A percentile compares a stretch with the other conserved stretches of the same genome.
Conservation (phyloP, 2,113 vertebrate species). For the Myxocyprinus asiaticus region DNA sequence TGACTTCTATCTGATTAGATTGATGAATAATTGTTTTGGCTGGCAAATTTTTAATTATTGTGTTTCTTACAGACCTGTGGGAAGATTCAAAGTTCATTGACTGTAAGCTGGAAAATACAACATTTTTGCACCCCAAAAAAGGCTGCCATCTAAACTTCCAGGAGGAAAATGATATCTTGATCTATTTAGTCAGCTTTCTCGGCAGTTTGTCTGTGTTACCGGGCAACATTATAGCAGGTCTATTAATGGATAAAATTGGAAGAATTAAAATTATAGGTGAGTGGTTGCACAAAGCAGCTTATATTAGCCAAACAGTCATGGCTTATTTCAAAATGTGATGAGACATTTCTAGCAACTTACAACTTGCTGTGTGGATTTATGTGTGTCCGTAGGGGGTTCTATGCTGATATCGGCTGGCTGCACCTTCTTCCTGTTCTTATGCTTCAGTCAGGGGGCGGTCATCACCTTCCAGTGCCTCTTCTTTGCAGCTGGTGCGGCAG, state of each 20-base stretch:
- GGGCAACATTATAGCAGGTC: slow-evolving; percentile 91
- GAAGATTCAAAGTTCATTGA: slow-evolving; percentile 86
- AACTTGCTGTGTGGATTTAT: no score
- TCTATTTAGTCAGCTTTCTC: slow-evolving; percentile 97
- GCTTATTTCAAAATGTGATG: no score
- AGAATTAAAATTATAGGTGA: slow-evolving; percentile 94
- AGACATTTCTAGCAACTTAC: no score
- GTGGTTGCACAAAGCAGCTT: slow-evolving; percentile 40
- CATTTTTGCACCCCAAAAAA: slow-evolving; percentile 83
- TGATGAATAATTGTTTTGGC: not conserved
- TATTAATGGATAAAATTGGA: slow-evolving; percentile 96
- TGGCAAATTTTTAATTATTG: not conserved
- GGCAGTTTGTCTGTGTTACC: slow-evolving; percentile 92
- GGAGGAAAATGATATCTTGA: slow-evolving; percentile 92
- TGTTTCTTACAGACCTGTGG: slow-evolving; percentile 82
- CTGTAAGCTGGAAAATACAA: slow-evolving; percentile 84
- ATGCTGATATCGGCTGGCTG: slow-evolving; percentile 91
- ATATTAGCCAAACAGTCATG: no score
- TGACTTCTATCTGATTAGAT: not conserved
- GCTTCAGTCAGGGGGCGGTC: slow-evolving; percentile 90
- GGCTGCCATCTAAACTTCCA: slow-evolving; percentile 93
- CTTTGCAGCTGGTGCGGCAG: slow-evolving; percentile 87
- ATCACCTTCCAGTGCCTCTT: slow-evolving; percentile 97
- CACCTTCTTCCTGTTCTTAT: slow-evolving; percentile 93
- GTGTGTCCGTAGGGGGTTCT: slow-evolving; percentile 78